phyloP scores from a whole-genome alignment of 1,140 invertebrate genomes.

The Drosophila sp. region DNA sequence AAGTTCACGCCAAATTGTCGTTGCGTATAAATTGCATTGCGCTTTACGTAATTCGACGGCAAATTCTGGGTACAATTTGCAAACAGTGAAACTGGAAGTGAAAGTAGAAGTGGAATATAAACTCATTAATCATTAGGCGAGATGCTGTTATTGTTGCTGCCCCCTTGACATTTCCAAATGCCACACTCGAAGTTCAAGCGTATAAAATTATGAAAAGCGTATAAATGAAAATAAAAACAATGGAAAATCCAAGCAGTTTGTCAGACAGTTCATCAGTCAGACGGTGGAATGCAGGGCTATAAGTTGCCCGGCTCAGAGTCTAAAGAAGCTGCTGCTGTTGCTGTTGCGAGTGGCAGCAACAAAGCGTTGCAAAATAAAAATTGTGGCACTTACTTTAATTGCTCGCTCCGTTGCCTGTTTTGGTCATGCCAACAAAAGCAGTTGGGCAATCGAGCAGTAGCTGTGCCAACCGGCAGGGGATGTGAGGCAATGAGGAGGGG shows the following conservation, averaged over 20 bases:
- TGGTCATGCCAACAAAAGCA: conserved; percentile 32
- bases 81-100: conserved; percentile 8
- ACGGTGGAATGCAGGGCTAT: conserved; percentile 1
- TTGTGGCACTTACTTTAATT: conserved; percentile 63
- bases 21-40: conserved; percentile 24
- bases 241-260: conserved; percentile 23
- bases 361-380: conserved; percentile 51
- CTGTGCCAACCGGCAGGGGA: not conserved
- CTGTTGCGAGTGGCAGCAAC: conserved; percentile 33
- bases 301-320: not conserved
- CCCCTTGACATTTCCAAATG: conserved; percentile 46
- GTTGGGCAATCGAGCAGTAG: not conserved
- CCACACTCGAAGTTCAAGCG: conserved; percentile 43
- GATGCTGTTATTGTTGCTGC: conserved; percentile 3
- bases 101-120: conserved; percentile 17
- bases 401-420: conserved; percentile 24
- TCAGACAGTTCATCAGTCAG: conserved; percentile 46
- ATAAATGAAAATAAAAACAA: conserved; percentile 25
- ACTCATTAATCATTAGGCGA: conserved; percentile 42
- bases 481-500: not conserved
- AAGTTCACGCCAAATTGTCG: not conserved
- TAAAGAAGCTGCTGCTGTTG: not conserved
- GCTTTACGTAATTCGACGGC: conserved; percentile 19
- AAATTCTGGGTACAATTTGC: conserved; percentile 32
- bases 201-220: conserved; percentile 46